A percentile compares a stretch with the other conserved stretches of the same genome.
Conservation (phyloP, 2,113 vertebrate species). For the Piprites chloris region DNA sequence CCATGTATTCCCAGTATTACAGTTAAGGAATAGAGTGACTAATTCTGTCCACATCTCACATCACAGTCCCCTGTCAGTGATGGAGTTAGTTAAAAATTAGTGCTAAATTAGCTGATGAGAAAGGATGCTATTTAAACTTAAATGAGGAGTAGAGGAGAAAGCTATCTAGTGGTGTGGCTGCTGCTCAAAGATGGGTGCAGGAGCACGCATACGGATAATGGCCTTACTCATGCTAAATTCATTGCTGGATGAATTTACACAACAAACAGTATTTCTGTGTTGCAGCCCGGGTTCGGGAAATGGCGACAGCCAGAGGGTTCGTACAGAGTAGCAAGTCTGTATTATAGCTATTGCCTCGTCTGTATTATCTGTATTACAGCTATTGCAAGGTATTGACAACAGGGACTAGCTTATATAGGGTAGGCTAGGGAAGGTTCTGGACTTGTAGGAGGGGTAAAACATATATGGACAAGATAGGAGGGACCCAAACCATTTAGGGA, state of each 20-base stretch:
- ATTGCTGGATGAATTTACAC: neutral
- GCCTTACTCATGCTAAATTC: neutral
- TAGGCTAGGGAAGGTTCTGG: too few relatives aligned
- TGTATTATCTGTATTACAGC: too few relatives aligned
- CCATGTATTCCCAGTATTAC: neutral
- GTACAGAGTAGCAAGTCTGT: too few relatives aligned
- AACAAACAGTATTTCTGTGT: too few relatives aligned
- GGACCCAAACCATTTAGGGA: too few relatives aligned
- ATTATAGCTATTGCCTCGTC: too few relatives aligned
- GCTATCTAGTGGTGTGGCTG: neutral
- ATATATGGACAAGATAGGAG: too few relatives aligned
- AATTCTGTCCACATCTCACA: neutral
- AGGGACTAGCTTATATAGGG: too few relatives aligned
- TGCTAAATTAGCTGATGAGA: neutral
- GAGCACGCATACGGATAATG: accelerated
- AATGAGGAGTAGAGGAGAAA: neutral
- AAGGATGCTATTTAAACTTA: neutral
- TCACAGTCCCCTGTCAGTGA: neutral
- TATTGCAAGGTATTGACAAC: too few relatives aligned
- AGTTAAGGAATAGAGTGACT: neutral
- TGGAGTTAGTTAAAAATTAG: neutral
- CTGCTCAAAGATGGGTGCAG: neutral
- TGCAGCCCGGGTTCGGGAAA: too few relatives aligned
- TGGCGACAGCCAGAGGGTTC: too few relatives aligned
- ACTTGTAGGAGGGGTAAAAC: too few relatives aligned